phyloP scores from a whole-genome alignment of 2,797 vertebrate species.

The Poecilia wingei region DNA sequence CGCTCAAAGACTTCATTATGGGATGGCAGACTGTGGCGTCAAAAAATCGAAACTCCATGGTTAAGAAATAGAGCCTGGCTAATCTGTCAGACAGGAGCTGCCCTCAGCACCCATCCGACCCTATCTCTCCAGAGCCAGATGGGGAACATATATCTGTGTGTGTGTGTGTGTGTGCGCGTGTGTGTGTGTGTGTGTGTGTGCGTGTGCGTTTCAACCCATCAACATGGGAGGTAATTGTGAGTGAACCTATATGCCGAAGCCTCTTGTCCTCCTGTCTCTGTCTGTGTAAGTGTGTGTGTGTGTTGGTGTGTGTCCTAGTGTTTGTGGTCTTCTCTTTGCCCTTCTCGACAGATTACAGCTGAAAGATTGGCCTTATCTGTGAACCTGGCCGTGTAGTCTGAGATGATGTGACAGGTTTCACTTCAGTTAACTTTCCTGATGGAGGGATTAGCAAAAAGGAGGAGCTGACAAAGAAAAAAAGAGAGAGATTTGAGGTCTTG shows the following conservation, averaged over 20 bases:
- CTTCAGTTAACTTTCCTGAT: constrained; percentile 52
- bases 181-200: background rate
- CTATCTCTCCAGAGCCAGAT: constrained; percentile 50
- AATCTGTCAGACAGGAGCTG: constrained; percentile 55
- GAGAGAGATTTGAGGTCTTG: constrained; percentile 4
- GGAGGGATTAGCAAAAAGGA: constrained; percentile 31
- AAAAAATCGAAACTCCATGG: constrained; percentile 52
- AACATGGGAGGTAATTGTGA: constrained; percentile 39
- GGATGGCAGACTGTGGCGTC: constrained; percentile 40
- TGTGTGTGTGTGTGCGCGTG: background rate
- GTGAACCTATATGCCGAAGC: constrained; percentile 20
- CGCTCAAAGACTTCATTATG: constrained; percentile 66
- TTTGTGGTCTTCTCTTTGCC: constrained; percentile 48
- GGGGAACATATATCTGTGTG: constrained; percentile 1
- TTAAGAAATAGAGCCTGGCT: constrained; percentile 58
- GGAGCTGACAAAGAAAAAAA: constrained; percentile 5
- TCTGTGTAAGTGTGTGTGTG: constrained; percentile 4
- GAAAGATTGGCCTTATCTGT: constrained; percentile 54
- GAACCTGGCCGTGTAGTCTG: constrained; percentile 28
- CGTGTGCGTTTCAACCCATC: background rate
- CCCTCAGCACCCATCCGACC: constrained; percentile 33
- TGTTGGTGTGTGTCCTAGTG: background rate
- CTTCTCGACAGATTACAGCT: constrained; percentile 56
- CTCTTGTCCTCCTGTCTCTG: constrained; percentile 10
- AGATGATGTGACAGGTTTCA: constrained; percentile 58